Percentiles rank a stretch among this genome's conserved stretches.
Conservation (phyloP, 2,113 vertebrate species). For the Neogale vison region DNA sequence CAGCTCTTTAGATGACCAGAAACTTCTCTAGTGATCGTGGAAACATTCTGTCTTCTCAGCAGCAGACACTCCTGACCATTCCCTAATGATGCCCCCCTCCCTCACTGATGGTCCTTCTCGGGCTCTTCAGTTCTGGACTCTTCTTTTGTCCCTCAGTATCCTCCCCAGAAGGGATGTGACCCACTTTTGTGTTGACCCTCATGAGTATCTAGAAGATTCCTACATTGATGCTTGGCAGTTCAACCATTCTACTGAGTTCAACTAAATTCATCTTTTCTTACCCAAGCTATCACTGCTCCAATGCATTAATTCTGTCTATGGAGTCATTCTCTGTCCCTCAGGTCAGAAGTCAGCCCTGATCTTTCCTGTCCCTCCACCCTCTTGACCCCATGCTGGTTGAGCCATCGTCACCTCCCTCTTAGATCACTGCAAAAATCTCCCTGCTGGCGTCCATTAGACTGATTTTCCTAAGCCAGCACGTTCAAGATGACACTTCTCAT, state of each 20-base stretch:
- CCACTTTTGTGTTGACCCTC: not conserved
- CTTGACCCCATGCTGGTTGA: not conserved
- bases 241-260: not conserved
- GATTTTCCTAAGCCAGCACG: not conserved
- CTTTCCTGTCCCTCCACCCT: not conserved
- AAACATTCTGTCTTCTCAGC: not conserved
- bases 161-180: not conserved
- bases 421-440: not conserved
- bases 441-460: not conserved
- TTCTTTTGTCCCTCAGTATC: not conserved
- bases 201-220: not conserved
- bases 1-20: not conserved
- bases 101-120: not conserved
- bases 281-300: not conserved
- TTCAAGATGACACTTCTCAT: not conserved
- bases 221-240: not conserved
- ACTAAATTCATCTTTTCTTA: not conserved
- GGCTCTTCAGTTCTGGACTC: not conserved
- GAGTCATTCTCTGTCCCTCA: not conserved
- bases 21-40: accelerated
- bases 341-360: not conserved
- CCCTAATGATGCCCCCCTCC: not conserved
- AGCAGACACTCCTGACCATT: not conserved
- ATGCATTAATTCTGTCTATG: not conserved
- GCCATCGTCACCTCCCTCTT: not conserved